phyloP scores from a whole-genome alignment of 2,888 invertebrate species.

The Trichogramma evanescens region DNA sequence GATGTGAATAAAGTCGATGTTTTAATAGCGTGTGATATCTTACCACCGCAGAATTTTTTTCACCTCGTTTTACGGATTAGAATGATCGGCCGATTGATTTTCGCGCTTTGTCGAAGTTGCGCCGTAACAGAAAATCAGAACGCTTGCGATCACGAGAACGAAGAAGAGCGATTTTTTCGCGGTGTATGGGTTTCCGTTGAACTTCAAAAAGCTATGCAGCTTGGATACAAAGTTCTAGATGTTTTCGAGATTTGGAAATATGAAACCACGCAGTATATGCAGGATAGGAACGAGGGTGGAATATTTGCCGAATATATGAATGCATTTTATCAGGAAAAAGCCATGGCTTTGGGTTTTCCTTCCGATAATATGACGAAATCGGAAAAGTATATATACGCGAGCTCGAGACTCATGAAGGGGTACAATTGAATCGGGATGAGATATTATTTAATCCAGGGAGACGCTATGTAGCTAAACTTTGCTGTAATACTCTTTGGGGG shows the following conservation, averaged over 20 bases:
- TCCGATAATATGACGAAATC: slow-evolving; percentile 1
- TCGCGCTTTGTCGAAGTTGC: slow-evolving; percentile 37
- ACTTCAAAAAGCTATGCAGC: slow-evolving; percentile 32
- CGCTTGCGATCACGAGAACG: slow-evolving; percentile 33
- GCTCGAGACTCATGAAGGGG: too few relatives aligned
- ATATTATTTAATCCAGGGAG: slow-evolving; percentile 11
- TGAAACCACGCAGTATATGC: slow-evolving; percentile 26
- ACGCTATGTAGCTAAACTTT: slow-evolving; percentile 8
- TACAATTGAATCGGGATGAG: background rate
- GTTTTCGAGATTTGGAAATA: slow-evolving; percentile 39
- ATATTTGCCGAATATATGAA: slow-evolving; percentile 18
- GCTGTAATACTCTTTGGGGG: slow-evolving; percentile 14
- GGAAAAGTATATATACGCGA: slow-evolving; percentile 7
- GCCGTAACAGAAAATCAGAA: slow-evolving; percentile 26
- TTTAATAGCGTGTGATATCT: slow-evolving; percentile 26
- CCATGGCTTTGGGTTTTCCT: slow-evolving; percentile 18
- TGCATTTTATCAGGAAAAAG: slow-evolving; percentile 16
- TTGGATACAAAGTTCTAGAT: slow-evolving; percentile 30
- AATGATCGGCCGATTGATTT: slow-evolving; percentile 34
- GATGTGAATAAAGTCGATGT: slow-evolving; percentile 21
- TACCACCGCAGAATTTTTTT: slow-evolving; percentile 28
- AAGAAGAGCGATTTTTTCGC: slow-evolving; percentile 24
- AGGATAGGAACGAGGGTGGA: slow-evolving; percentile 17
- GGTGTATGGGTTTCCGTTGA: slow-evolving; percentile 40
- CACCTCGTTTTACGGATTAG: slow-evolving; percentile 33